Evolutionary conservation across 1,140 invertebrate genomes (phyloP), one percentile per base, ranked within the genome.

Genomic region (Zophobas morio): DNA sequence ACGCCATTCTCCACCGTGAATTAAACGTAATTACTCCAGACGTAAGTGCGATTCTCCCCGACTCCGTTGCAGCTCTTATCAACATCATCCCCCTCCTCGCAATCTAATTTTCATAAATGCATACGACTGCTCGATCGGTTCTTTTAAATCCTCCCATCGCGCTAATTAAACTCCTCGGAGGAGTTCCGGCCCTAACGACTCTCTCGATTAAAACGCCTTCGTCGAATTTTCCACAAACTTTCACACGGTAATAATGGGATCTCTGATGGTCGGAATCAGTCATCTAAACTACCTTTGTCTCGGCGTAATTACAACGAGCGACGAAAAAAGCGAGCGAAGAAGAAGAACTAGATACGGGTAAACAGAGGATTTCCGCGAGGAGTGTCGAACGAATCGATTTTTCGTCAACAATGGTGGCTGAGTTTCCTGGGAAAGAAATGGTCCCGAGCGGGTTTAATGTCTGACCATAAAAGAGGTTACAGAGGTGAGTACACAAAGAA

Each of bases 391-490:
- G 8, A 36, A 66, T 66, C 32, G 39, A 66, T 66, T 66, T 66
- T 66, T 60, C 56, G 56, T 60, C 5, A 46, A 46, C 49, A 20
- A 51, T 20, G 49, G 20, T 20, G 42, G 3, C 42, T 46, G 3
- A 8, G 42, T 46, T 2, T 51, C 37, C 57, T 40, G 35, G 57
- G 57, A 39, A 66, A 66, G 60, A 66, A 66, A 66, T 66, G 37
- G 39, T 66, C 40, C 40, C 60, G 33, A 42, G 20, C 57, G 32
- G n/a, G 36, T 63, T 66, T 46, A 57, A 66, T 32, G 60, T 66
- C 60, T 32, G 60, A 66, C 40, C 60, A 66, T 66, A 66, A 66
- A 66, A 66, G 60, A 66, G 57, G 57, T 63, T 63, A 63, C 57
- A 39, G 57, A 63, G 60, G 37, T 66, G 60, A 66, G n/a, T 66